Percentiles rank a stretch among this genome's conserved stretches.
phyloP scores from a whole-genome alignment of 2,113 vertebrate species.

The Quiscalus mexicanus region DNA sequence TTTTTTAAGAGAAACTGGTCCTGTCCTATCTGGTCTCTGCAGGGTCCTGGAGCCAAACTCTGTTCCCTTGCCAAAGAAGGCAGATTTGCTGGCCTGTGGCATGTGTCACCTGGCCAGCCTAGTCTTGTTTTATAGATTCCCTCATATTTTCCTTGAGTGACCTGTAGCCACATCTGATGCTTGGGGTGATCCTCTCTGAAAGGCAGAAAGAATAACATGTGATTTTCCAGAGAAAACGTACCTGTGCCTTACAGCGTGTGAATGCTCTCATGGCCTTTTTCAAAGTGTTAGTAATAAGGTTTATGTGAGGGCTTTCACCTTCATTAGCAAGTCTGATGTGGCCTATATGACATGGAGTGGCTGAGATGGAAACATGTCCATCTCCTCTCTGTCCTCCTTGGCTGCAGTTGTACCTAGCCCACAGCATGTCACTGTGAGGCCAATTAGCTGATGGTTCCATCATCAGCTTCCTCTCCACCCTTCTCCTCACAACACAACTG shows the following conservation, averaged over 20 bases:
- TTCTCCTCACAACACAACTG: not conserved
- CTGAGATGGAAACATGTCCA: fast-evolving
- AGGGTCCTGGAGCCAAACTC: not conserved
- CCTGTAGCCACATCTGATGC: not conserved
- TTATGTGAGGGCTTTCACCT: not conserved
- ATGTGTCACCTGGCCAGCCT: not conserved
- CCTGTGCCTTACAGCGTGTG: not conserved
- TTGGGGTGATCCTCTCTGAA: not conserved
- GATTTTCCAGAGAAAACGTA: not conserved
- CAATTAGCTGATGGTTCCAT: not conserved
- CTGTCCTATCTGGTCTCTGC: not conserved
- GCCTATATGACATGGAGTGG: not conserved
- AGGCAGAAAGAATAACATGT: not conserved
- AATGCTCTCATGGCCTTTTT: not conserved
- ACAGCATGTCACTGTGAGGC: not conserved
- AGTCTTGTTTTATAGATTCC: not conserved
- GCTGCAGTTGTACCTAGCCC: not conserved
- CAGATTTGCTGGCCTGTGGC: not conserved
- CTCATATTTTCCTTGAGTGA: not conserved
- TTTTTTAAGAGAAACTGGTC: not conserved
- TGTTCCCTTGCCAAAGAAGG: not conserved
- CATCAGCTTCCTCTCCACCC: not conserved
- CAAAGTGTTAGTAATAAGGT: not conserved
- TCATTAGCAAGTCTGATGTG: not conserved
- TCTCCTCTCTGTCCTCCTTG: not conserved